Evolutionary conservation across 1,140 invertebrate species (phyloP).

Genomic region (Acarapis woodi): DNA sequence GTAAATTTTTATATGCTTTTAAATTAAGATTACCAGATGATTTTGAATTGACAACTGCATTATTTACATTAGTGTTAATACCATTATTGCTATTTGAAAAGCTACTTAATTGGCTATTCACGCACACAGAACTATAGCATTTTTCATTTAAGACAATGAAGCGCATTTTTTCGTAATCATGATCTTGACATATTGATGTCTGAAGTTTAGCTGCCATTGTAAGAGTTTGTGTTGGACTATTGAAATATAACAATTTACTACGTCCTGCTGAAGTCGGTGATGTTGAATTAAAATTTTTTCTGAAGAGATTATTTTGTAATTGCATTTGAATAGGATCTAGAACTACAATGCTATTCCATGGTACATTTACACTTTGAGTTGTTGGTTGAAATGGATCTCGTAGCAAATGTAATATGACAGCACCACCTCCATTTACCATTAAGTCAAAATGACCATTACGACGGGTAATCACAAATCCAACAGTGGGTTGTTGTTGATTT

Average conservation of each 20-base stretch:
- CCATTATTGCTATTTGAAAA: slow-evolving; percentile 30
- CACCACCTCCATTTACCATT: slow-evolving; percentile 90
- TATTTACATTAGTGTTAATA: slow-evolving; percentile 56
- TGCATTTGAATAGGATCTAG: slow-evolving; percentile 29
- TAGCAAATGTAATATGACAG: slow-evolving; percentile 82
- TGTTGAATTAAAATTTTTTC: too few species aligned
- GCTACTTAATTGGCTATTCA: slow-evolving; percentile 82
- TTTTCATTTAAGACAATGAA: slow-evolving; percentile 26
- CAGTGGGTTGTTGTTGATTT: slow-evolving; percentile 56
- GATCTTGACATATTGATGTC: slow-evolving; percentile 32
- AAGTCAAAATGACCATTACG: slow-evolving; percentile 50
- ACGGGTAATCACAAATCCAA: slow-evolving; percentile 52
- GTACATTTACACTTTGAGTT: slow-evolving; percentile 50
- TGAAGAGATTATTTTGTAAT: too few species aligned
- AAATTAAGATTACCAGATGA: too few species aligned
- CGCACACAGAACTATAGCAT: slow-evolving; percentile 58
- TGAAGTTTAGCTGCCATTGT: too few species aligned
- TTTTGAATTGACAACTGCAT: slow-evolving; percentile 76
- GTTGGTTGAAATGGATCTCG: slow-evolving; percentile 46
- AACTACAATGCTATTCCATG: slow-evolving; percentile 83
- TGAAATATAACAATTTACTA: too few species aligned
- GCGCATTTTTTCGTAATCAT: slow-evolving; percentile 76
- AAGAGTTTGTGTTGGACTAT: too few species aligned
- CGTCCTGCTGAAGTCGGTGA: too few species aligned
- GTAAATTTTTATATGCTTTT: too few species aligned